Evolutionary conservation across 2,888 invertebrate genomes (phyloP), one percentile per base, ranked within the genome.

Genomic region (Fragum sueziense): DNA sequence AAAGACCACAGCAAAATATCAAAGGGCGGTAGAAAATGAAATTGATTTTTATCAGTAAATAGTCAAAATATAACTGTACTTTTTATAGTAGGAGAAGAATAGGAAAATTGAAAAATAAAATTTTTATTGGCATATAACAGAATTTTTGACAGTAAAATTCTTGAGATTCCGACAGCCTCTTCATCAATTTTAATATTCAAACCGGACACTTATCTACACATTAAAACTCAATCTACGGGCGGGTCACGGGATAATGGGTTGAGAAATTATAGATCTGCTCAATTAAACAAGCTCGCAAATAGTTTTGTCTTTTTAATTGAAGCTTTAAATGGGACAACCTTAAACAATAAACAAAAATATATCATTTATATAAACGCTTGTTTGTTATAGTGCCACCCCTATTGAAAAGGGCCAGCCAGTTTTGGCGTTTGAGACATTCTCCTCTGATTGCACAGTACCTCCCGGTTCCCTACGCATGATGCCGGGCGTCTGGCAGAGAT

Each of bases 61-160:
- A n/a, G 62, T 37, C 41, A 1, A 34, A 65, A 65, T 34, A 37
- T 65, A 65, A 65, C 65, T 25, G 65, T 65, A 41, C 41, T 2
- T 65, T 61, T 65, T 41, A 25, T 37, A 41, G 27, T 9, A n/a
- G 9, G 29, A 22, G 37, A 25, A 41, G 22, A 65, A 41, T 25
- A 25, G 41, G 65, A 25, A 41, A 65, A 65, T 65, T 65, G 65
- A 65, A 65, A 65, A 65, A 27, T 65, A 41, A 65, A 65, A 0
- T 25, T 41, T 65, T 65, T 65, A 65, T 65, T 65, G 65, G 41
- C 65, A 65, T 65, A 65, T 65, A 65, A 65, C 65, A 65, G 65
- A 65, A 65, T 7, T 7, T 37, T 37, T 37, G 65, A 65, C 65
- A 65, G 34, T 65, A 65, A 65, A 65, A 65, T 65, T 41, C 41